These are phyloP conservation scores for Propithecus deckenii DNA, from an alignment of 2,797 vertebrate species.

Conservation along the genomic window DNA sequence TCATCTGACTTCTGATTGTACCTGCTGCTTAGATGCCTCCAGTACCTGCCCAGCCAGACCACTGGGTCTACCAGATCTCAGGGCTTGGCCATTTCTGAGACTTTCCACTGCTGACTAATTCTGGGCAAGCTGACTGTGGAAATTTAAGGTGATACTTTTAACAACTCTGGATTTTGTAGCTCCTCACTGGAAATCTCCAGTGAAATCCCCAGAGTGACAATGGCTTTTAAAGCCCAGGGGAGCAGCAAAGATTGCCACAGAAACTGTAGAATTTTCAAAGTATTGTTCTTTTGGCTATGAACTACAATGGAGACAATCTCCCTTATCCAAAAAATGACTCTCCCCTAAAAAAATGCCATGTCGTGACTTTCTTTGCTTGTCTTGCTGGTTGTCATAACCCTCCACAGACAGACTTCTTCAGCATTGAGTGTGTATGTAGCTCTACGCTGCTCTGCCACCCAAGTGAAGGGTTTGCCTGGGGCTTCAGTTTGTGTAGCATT, in stretches of 20 bases:
- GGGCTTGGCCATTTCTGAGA: not conserved
- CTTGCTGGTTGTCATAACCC: not conserved
- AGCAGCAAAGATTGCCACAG: not conserved
- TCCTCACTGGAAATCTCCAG: conserved; percentile 9
- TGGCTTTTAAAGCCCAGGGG: not conserved
- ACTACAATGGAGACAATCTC: not conserved
- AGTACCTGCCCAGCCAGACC: not conserved
- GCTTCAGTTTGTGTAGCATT: not conserved
- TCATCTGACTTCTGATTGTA: not conserved
- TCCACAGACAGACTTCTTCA: conserved; percentile 29
- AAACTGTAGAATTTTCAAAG: not conserved
- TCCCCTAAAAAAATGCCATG: not conserved
- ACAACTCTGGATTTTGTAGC: conserved; percentile 26
- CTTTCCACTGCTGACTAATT: not conserved
- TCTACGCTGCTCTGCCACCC: not conserved
- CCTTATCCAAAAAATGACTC: not conserved
- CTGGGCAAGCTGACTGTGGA: not conserved
- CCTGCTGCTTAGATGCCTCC: not conserved
- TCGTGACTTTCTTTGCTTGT: not conserved
- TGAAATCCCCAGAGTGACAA: not conserved
- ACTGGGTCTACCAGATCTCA: not conserved
- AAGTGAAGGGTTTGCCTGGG: not conserved
- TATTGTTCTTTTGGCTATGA: not conserved
- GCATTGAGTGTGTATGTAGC: not conserved
- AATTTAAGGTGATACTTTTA: not conserved